Conservation (phyloP, 2,797 vertebrate genomes). For the Phoxinus dragarum region DNA sequence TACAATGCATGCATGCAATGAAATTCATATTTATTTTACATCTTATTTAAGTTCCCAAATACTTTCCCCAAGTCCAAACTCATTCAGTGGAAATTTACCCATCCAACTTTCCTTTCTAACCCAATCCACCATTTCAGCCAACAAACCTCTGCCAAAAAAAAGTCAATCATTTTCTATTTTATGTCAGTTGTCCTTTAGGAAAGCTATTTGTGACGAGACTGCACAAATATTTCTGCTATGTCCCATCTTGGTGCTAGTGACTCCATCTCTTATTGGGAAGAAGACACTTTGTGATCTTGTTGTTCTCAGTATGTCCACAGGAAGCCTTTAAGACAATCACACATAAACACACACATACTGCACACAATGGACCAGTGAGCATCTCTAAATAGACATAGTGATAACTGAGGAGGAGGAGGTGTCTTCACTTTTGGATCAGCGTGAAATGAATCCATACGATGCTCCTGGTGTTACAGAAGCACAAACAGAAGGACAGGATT, state of each 20-base stretch:
- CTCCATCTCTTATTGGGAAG: constrained; percentile 34
- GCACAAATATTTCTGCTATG: constrained; percentile 65
- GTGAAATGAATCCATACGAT: constrained; percentile 22
- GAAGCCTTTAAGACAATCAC: constrained; percentile 24
- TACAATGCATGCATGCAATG: background rate
- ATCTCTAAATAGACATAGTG: constrained; percentile 42
- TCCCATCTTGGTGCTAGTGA: constrained; percentile 69
- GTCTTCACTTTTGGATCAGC: constrained; percentile 26
- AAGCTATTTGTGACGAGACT: constrained; percentile 60
- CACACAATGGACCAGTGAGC: constrained; percentile 36
- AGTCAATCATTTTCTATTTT: background rate
- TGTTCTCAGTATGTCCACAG: constrained; percentile 25
- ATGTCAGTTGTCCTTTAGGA: constrained; percentile 30
- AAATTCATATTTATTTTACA: background rate
- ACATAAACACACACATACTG: constrained; percentile 2
- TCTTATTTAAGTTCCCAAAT: background rate
- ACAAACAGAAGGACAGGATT: constrained; percentile 44
- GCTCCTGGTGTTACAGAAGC: constrained; percentile 28
- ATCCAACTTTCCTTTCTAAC: background rate
- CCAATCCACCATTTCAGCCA: background rate
- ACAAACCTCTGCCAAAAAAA: constrained; percentile 1
- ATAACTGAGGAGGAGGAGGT: constrained; percentile 57
- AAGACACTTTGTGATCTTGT: background rate
- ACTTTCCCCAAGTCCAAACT: background rate
- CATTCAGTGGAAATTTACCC: background rate